Conservation (phyloP, 2,888 invertebrate species). For the Rotaria socialis region DNA sequence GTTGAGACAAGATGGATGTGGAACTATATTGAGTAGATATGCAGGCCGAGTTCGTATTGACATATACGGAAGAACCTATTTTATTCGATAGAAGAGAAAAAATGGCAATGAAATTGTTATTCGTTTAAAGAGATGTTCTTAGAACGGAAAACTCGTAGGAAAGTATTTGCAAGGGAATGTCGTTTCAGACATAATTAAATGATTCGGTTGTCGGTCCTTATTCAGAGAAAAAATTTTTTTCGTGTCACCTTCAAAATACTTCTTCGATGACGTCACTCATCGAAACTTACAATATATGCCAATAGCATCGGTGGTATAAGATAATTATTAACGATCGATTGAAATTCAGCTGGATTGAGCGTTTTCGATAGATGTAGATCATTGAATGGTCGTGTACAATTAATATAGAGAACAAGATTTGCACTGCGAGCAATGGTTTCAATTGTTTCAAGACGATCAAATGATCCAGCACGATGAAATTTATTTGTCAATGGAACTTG, state of each 20-base stretch:
- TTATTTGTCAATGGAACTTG: neutral
- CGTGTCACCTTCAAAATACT: no score
- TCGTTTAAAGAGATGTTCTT: no score
- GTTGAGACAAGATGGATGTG: neutral
- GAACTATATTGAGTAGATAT: neutral
- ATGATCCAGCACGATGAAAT: conserved; percentile 32
- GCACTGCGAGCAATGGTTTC: neutral
- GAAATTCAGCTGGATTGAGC: conserved; percentile 7
- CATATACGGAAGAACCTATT: conserved; percentile 11
- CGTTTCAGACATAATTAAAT: no score
- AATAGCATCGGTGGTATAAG: conserved; percentile 21
- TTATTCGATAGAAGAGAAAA: no score
- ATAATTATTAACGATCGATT: conserved; percentile 32
- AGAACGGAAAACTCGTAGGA: no score
- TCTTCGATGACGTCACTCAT: no score
- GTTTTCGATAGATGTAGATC: conserved; percentile 34
- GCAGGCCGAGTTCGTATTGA: neutral
- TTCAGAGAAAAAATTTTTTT: no score
- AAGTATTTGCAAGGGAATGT: no score
- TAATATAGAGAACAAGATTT: conserved; percentile 19
- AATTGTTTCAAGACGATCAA: conserved; percentile 31
- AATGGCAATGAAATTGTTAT: no score
- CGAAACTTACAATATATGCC: conserved; percentile 1
- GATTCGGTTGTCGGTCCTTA: no score
- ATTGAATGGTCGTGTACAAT: conserved; percentile 33